These are phyloP conservation scores for Pseudorasbora parva DNA, from an alignment of 2,113 vertebrate species.

Conservation along the genomic window DNA sequence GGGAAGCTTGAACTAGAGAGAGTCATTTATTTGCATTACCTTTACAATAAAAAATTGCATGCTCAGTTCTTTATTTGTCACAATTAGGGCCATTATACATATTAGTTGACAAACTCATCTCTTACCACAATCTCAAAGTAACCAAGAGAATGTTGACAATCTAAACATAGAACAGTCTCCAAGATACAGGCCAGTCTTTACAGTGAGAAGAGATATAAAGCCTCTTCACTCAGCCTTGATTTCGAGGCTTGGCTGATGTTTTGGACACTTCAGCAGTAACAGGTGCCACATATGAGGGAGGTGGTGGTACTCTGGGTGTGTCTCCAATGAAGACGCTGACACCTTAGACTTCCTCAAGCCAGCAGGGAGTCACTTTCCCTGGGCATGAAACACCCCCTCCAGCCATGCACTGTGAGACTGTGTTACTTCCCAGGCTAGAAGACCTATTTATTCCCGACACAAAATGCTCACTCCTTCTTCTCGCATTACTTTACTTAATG, in stretches of 20 bases:
- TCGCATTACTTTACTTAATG: not conserved
- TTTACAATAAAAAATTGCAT: not conserved
- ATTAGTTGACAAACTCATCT: not conserved
- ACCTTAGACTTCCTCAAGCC: conserved; percentile 58
- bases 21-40: not conserved
- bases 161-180: conserved; percentile 39
- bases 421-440: conserved; percentile 70
- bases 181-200: conserved; percentile 18
- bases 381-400: conserved; percentile 7
- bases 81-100: not conserved
- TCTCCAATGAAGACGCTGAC: conserved; percentile 57
- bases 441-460: conserved; percentile 74
- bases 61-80: not conserved
- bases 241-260: conserved; percentile 34
- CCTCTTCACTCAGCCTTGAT: conserved; percentile 41
- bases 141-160: not conserved
- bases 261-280: conserved; percentile 47
- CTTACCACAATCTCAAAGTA: not conserved
- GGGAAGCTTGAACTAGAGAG: not conserved
- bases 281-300: conserved; percentile 35
- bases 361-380: conserved; percentile 55
- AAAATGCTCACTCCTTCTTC: conserved; percentile 48
- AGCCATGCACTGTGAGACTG: conserved; percentile 41
- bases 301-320: not conserved
- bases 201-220: conserved; percentile 32